Evolutionary conservation across 2,113 vertebrate species (phyloP).

Genomic region (Jacana jacana): DNA sequence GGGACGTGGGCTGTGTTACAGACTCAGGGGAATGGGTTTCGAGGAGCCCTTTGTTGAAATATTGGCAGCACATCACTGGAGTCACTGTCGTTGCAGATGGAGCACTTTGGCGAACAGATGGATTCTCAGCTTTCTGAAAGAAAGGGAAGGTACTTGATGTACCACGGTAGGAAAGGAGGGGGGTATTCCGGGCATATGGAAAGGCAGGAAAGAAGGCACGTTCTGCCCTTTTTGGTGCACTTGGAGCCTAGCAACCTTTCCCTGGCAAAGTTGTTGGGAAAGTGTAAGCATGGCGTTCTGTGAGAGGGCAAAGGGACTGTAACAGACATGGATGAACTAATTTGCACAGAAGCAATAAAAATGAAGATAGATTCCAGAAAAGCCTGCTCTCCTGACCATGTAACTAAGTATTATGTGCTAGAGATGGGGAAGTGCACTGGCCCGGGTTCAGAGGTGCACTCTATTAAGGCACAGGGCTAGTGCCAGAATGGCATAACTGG

Average conservation of each 20-base stretch:
- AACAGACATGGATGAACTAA: not conserved
- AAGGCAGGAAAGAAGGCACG: slow-evolving; percentile 10
- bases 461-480: not conserved
- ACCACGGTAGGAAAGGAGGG: not conserved
- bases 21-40: not conserved
- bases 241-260: slow-evolving; percentile 1
- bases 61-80: slow-evolving; percentile 62
- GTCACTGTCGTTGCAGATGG: slow-evolving; percentile 45
- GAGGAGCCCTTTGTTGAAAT: slow-evolving; percentile 51
- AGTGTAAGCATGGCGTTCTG: not conserved
- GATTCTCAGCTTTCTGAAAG: slow-evolving; percentile 56
- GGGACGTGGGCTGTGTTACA: not conserved
- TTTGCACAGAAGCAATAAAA: not conserved
- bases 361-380: not conserved
- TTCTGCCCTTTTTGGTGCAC: slow-evolving; percentile 11
- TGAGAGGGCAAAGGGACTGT: not conserved
- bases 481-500: not conserved
- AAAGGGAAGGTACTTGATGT: slow-evolving; percentile 58
- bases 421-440: not conserved
- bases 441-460: not conserved
- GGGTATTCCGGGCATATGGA: slow-evolving; percentile 36
- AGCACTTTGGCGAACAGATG: slow-evolving; percentile 45
- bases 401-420: not conserved
- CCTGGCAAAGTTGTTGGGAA: not conserved
- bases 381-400: not conserved